Conservation (phyloP, 2,113 vertebrate species). For the Caranx melampygus region DNA sequence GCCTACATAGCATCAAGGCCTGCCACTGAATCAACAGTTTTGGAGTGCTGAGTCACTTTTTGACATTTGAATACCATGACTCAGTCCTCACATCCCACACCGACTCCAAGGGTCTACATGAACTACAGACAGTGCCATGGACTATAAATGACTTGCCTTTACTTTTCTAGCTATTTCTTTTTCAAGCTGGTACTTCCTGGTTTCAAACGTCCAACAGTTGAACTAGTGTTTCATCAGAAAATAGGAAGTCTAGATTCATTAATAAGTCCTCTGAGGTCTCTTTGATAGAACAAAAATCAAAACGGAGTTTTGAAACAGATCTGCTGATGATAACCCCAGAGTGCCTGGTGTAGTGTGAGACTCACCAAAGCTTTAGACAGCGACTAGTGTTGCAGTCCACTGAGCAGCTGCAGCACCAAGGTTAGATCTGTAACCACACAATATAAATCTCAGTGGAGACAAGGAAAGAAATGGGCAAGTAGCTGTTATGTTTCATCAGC, state of each 20-base stretch:
- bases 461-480: not conserved
- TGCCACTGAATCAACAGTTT: slow-evolving; percentile 26
- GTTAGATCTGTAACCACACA: slow-evolving; percentile 1
- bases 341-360: not conserved
- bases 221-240: not conserved
- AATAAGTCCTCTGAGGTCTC: not conserved
- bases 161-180: not conserved
- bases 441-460: not conserved
- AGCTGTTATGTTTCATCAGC: slow-evolving; percentile 11
- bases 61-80: slow-evolving; percentile 43
- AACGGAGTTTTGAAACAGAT: not conserved
- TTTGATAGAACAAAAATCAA: not conserved
- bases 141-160: not conserved
- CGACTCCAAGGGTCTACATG: not conserved
- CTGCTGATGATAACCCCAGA: not conserved
- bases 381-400: slow-evolving; percentile 1
- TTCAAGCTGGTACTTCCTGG: not conserved
- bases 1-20: not conserved
- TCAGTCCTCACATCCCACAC: slow-evolving; percentile 21
- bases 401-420: not conserved
- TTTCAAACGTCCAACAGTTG: not conserved
- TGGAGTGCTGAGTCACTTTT: slow-evolving; percentile 56
- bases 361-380: not conserved
- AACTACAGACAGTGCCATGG: not conserved
- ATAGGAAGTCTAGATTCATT: slow-evolving; percentile 3